Conservation (phyloP, 2,113 vertebrate species). For the Petaurus breviceps region DNA sequence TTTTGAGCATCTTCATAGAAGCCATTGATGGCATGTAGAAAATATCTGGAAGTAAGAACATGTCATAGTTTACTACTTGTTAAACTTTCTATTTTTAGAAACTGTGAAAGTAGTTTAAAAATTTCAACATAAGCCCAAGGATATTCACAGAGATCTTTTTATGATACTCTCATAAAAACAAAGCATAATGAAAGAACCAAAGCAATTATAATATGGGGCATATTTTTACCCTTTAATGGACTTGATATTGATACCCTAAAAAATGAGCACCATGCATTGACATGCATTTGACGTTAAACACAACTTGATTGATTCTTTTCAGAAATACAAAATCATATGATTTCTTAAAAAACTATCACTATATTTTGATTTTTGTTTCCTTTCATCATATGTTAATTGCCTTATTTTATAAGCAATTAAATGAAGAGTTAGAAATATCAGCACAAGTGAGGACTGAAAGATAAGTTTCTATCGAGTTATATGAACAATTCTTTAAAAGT, state of each 20-base stretch:
- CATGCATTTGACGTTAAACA: neutral
- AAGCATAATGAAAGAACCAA: neutral
- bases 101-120: neutral
- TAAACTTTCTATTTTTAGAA: neutral
- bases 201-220: neutral
- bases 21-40: neutral
- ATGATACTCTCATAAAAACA: neutral
- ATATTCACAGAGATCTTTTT: neutral
- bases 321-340: neutral
- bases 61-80: neutral
- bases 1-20: neutral
- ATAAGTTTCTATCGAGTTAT: neutral
- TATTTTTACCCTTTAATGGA: neutral
- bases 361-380: neutral
- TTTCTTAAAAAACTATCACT: neutral
- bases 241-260: neutral
- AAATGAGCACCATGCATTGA: neutral
- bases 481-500: neutral
- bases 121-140: neutral
- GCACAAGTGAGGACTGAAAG: neutral
- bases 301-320: neutral
- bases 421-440: neutral
- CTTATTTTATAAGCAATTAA: constrained; percentile 24
- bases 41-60: neutral
- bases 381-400: constrained; percentile 8